Base-by-base conservation (phyloP, 2,888 invertebrate genomes). In the Sipha maydis region DNA sequence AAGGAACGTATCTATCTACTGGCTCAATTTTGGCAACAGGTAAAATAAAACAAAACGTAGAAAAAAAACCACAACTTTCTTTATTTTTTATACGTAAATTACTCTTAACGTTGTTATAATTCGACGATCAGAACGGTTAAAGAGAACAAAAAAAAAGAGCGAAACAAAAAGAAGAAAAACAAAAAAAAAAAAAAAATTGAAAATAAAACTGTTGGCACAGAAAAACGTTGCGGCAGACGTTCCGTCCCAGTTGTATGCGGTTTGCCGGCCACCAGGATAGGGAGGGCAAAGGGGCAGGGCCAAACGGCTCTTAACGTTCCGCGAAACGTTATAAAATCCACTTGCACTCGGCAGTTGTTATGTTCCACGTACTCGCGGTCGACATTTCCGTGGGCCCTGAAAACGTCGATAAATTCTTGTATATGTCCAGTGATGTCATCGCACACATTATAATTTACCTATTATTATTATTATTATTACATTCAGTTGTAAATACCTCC, bases 21-120 rank as follows among this genome's bases (percentile, higher is more conserved):
- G 92, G 97, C 97, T 92, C 97, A 97, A 93, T 97, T 97, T 94
- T 97, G 97, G 97, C 97, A 97, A 96, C 97, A 97, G 97, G 97
- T 97, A 94, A 95, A 95, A 92, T 48, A 31, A 84, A 56, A 83
- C 83, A n/a, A 25, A 41, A 38, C 38, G 14, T 28, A 48, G n/a
- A 9, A 56, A 34, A 21, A 73, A 34, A 75, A 54, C 75, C 21
- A 75, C 5, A 56, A 14, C 48, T 56, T 34, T 7, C 25, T 61
- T 61, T 61, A 21, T 61, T 61, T 34, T 73, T 83, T 54, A 11
- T 48, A 17, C 31, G 48, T 1, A n/a, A 69, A 31, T 28, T 69
- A 19, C 73, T n/a, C 21, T 54, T 31, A 9, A 54, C 83, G 34
- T 75, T 54, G 83, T 83, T 73, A 21, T 61, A 21, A 21, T 19